A percentile compares a stretch with the other conserved stretches of the same genome.
Conservation (phyloP, 2,888 invertebrate genomes). For the Meiosimyza decipiens region DNA sequence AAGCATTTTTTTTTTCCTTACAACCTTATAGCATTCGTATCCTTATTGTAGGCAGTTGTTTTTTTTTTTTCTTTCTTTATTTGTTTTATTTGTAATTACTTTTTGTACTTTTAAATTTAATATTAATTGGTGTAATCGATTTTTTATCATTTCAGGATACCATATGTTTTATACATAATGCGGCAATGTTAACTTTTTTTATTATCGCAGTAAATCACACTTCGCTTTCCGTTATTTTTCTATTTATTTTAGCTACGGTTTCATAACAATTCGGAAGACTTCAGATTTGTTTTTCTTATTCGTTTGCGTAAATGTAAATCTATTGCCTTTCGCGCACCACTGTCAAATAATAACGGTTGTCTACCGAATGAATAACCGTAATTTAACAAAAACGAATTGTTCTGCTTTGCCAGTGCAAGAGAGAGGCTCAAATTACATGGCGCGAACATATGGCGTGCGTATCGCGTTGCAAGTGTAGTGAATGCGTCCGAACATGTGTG, state of each 20-base stretch:
- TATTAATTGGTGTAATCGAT: no score
- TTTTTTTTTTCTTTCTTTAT: no score
- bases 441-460: constrained; percentile 24
- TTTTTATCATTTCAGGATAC: no score
- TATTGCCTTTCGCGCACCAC: neutral
- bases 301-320: neutral
- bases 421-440: constrained; percentile 26
- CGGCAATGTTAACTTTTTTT: constrained; percentile 22
- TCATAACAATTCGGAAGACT: no score
- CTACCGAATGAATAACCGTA: constrained; percentile 12
- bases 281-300: neutral
- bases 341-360: constrained; percentile 23
- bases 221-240: constrained; percentile 4
- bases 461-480: constrained; percentile 12
- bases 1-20: no score
- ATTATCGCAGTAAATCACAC: constrained; percentile 15
- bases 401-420: neutral
- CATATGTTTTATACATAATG: no score
- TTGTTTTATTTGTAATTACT: no score
- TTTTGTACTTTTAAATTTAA: no score
- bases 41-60: no score
- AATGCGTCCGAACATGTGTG: neutral
- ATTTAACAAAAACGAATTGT: constrained; percentile 11
- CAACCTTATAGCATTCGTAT: no score
- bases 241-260: constrained; percentile 5